phyloP scores from a whole-genome alignment of 2,888 invertebrate species.

The Pseudococcus viburni region DNA sequence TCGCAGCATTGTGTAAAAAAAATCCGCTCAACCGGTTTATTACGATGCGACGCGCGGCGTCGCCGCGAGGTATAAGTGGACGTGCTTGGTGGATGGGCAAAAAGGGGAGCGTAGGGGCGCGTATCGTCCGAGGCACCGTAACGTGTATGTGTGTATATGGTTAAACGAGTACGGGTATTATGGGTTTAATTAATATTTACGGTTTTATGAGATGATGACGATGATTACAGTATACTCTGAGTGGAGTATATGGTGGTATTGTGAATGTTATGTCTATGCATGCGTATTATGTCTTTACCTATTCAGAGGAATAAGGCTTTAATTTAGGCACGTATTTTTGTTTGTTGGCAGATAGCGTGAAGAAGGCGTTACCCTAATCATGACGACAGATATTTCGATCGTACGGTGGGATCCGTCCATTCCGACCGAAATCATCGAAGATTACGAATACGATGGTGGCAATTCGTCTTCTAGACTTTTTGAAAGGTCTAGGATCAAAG shows the following conservation, averaged over 20 bases:
- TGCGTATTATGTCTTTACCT: neutral
- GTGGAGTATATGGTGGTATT: neutral
- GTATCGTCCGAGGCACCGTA: neutral
- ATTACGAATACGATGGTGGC: conserved; percentile 99
- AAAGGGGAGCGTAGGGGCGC: neutral
- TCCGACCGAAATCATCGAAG: conserved; percentile 94
- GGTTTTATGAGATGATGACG: conserved; percentile 20
- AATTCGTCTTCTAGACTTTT: conserved; percentile 98
- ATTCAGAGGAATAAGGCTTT: neutral
- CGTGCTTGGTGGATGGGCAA: neutral
- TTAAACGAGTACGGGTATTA: conserved; percentile 9
- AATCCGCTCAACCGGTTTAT: neutral
- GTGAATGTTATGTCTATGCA: neutral
- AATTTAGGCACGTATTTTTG: conserved; percentile 10
- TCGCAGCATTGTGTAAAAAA: conserved; percentile 6
- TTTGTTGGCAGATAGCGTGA: conserved; percentile 58
- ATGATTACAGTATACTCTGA: neutral
- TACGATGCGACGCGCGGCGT: conserved; percentile 3
- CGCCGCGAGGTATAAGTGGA: neutral
- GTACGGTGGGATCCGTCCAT: conserved; percentile 95
- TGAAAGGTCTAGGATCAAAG: conserved; percentile 99
- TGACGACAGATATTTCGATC: conserved; percentile 98
- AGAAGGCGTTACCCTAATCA: conserved; percentile 71
- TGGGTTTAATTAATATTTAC: conserved; percentile 41
- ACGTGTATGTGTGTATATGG: neutral